These are phyloP conservation scores for Melanotaenia pygmaea DNA, from an alignment of 2,797 vertebrate species.

Conservation along the genomic window DNA sequence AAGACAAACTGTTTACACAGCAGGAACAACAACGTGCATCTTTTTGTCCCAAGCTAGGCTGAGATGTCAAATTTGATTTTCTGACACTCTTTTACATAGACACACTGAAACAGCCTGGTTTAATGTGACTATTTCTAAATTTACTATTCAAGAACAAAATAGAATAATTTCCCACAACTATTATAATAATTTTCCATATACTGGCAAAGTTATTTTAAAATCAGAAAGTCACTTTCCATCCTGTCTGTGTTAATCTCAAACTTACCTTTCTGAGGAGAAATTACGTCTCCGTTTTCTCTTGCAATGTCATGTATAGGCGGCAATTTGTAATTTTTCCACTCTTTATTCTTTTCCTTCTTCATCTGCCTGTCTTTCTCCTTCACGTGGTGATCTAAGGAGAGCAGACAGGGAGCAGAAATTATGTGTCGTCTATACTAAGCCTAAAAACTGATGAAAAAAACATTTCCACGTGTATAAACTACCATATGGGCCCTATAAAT, in stretches of 20 bases:
- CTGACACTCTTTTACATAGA: background rate
- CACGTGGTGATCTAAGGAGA: constrained; percentile 60
- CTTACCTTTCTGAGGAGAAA: constrained; percentile 89
- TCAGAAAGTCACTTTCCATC: background rate
- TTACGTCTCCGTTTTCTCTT: constrained; percentile 92
- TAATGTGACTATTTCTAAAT: background rate
- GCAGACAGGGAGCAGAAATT: constrained; percentile 18
- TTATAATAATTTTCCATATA: background rate
- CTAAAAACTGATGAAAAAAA: constrained; percentile 50
- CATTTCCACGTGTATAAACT: constrained; percentile 76
- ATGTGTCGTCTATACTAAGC: constrained; percentile 25
- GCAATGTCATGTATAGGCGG: constrained; percentile 88
- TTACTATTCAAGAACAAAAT: background rate
- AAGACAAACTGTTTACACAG: background rate
- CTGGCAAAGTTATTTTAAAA: background rate
- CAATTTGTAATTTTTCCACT: constrained; percentile 90
- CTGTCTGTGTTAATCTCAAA: background rate
- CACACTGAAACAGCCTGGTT: accelerated
- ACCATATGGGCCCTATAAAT: constrained; percentile 74
- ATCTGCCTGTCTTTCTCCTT: constrained; percentile 88
- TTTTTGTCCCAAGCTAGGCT: background rate
- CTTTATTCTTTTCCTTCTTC: constrained; percentile 87
- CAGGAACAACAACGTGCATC: background rate
- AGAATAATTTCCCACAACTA: background rate
- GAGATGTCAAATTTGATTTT: background rate